Conservation (phyloP, 2,888 invertebrate species). For the Catocala nupta region DNA sequence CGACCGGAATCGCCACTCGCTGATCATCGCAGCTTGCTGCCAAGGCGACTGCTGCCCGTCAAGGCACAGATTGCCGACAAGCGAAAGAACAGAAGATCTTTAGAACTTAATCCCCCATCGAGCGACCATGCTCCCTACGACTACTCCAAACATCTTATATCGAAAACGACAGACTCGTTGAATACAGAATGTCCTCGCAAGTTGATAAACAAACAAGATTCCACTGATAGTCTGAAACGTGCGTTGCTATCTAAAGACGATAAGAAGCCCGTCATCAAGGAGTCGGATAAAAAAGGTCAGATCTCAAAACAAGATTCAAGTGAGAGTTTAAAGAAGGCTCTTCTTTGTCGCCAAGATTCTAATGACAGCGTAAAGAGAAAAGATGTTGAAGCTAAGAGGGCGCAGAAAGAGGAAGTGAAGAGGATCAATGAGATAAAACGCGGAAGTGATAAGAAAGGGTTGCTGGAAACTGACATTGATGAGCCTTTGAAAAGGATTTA, state of each 20-base stretch:
- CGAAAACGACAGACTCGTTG: constrained; percentile 83
- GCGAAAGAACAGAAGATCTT: constrained; percentile 80
- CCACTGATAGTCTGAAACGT: constrained; percentile 79
- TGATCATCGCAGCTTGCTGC: constrained; percentile 84
- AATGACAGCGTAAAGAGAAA: constrained; percentile 79
- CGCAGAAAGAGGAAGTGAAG: constrained; percentile 72
- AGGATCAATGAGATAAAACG: constrained; percentile 70
- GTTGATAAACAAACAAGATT: constrained; percentile 80
- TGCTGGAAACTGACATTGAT: constrained; percentile 80
- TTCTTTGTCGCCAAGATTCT: constrained; percentile 78
- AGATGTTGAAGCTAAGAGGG: constrained; percentile 73
- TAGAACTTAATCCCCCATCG: constrained; percentile 79
- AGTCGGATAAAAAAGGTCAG: constrained; percentile 70
- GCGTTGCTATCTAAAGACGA: constrained; percentile 79
- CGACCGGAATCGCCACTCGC: constrained; percentile 86
- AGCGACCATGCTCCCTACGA: constrained; percentile 78
- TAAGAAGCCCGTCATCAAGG: constrained; percentile 71
- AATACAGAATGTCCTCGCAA: constrained; percentile 83
- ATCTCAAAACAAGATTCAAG: constrained; percentile 78
- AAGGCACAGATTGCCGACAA: constrained; percentile 83
- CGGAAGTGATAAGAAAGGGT: constrained; percentile 79
- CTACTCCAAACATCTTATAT: constrained; percentile 82
- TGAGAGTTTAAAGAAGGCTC: constrained; percentile 79
- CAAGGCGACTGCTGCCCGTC: constrained; percentile 79
- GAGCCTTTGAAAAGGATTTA: constrained; percentile 79